Conservation (phyloP, 2,113 vertebrate genomes). For the Mellivora capensis region DNA sequence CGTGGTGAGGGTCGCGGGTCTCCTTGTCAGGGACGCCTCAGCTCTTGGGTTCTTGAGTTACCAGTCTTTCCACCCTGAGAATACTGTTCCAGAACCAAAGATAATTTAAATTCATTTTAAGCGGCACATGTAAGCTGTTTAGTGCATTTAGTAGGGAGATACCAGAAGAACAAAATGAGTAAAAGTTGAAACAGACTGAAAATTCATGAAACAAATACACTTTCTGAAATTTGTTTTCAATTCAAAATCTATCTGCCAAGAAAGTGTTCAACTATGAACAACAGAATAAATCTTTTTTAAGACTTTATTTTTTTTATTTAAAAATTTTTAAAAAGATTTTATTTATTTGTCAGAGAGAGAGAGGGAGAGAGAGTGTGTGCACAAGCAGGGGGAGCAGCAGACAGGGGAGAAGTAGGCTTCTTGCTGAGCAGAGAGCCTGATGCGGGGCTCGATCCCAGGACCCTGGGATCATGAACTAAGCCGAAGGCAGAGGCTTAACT, state of each 20-base stretch:
- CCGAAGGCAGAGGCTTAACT: neutral
- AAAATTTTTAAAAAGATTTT: neutral
- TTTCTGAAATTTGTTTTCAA: neutral
- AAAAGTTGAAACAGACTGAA: neutral
- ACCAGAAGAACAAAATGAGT: neutral
- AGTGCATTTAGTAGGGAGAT: neutral
- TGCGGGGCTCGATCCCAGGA: neutral
- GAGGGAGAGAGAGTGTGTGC: too few species aligned
- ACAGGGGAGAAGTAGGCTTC: too few species aligned
- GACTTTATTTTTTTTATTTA: neutral
- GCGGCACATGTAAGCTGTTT: rapidly evolving
- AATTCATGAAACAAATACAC: neutral
- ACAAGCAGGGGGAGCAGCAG: too few species aligned
- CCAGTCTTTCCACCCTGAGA: neutral
- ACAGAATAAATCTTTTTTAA: neutral
- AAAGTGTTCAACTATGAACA: too few species aligned
- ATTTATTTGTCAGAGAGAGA: neutral
- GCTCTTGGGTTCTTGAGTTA: neutral
- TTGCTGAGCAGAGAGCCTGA: too few species aligned
- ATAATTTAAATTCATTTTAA: neutral
- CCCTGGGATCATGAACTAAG: neutral
- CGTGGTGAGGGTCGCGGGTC: constrained; percentile 81
- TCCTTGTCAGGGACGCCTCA: neutral
- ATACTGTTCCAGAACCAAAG: neutral
- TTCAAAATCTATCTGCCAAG: neutral